phyloP scores from a whole-genome alignment of 2,888 invertebrate genomes.

The Sarcophaga variegata region DNA sequence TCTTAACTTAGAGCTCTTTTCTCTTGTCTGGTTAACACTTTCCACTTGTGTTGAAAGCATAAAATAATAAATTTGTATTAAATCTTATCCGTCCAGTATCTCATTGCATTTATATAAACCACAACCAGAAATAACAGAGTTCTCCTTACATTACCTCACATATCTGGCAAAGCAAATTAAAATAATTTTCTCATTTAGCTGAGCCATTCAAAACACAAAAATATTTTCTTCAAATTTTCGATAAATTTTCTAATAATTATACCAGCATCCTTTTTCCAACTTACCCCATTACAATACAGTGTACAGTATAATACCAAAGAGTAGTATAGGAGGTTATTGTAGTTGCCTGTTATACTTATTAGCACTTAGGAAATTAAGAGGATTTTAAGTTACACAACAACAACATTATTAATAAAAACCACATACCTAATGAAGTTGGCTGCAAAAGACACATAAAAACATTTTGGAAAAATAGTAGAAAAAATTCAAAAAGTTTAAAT shows the following conservation, averaged over 20 bases:
- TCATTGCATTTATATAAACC: too few species aligned
- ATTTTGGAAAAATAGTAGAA: not conserved
- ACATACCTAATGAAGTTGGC: not conserved
- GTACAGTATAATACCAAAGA: not conserved
- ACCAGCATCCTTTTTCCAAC: conserved; percentile 9
- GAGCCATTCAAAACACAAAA: conserved; percentile 39
- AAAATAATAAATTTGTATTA: too few species aligned
- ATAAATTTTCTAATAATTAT: conserved; percentile 21
- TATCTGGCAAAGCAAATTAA: not conserved
- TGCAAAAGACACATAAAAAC: not conserved
- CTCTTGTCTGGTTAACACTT: too few species aligned
- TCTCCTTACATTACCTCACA: not conserved
- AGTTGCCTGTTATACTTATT: conserved; percentile 58
- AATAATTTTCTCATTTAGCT: conserved; percentile 17
- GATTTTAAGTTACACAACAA: conserved; percentile 63
- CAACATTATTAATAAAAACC: conserved; percentile 54
- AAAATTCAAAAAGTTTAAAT: not conserved
- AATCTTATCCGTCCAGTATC: too few species aligned
- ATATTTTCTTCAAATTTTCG: conserved; percentile 25
- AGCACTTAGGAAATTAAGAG: conserved; percentile 60
- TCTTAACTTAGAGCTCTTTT: too few species aligned
- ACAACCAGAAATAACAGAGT: too few species aligned
- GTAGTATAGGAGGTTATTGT: conserved; percentile 45
- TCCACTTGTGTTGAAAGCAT: too few species aligned
- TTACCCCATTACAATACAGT: not conserved